phyloP scores from a whole-genome alignment of 2,888 invertebrate genomes.

The Tenthredo amoena region DNA sequence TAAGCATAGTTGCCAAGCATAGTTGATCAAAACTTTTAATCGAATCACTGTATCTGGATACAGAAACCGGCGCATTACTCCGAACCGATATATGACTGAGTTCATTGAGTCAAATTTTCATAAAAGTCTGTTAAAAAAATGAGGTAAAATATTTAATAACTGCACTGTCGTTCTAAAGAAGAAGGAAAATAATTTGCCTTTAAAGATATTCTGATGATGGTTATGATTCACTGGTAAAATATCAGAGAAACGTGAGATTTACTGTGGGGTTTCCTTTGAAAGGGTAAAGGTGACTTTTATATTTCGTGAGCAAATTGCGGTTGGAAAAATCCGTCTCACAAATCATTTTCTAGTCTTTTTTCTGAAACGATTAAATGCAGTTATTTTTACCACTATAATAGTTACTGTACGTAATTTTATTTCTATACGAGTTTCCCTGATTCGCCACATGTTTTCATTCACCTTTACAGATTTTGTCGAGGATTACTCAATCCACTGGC shows the following conservation, averaged over 20 bases:
- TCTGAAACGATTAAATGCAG: background rate
- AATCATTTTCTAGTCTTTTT: background rate
- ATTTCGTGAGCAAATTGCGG: background rate
- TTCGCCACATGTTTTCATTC: background rate
- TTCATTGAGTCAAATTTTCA: background rate
- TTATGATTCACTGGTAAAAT: background rate
- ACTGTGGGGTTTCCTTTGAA: background rate
- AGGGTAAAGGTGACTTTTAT: background rate
- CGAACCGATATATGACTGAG: background rate
- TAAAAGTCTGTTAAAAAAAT: background rate
- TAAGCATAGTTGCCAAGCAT: constrained; percentile 6
- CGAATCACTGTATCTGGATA: background rate
- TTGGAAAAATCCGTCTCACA: background rate
- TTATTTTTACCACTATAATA: background rate
- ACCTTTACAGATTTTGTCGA: background rate
- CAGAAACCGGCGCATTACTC: background rate
- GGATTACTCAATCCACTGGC: background rate
- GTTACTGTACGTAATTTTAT: background rate
- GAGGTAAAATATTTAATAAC: background rate
- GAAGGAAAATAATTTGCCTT: background rate
- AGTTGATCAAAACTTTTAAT: constrained; percentile 35
- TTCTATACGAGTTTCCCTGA: background rate
- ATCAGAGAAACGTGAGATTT: background rate
- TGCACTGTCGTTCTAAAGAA: background rate
- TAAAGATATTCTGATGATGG: background rate